phyloP scores from a whole-genome alignment of 2,888 invertebrate genomes.

The Tipula helvola region DNA sequence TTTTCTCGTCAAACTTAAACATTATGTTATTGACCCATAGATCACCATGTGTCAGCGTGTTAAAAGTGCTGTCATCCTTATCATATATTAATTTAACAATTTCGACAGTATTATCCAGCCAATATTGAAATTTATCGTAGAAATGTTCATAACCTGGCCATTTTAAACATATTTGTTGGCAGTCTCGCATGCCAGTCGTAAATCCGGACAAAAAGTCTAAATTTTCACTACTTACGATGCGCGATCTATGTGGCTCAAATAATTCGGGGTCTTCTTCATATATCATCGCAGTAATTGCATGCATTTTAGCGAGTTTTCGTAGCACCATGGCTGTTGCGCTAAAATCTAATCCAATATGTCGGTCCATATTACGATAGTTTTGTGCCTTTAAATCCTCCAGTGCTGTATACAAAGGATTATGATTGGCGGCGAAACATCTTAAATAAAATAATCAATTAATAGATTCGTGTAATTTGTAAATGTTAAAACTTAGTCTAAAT shows the following conservation, averaged over 20 bases:
- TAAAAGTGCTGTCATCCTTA: not conserved
- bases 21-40: constrained; percentile 33
- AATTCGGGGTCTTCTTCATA: not conserved
- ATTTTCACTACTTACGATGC: not conserved
- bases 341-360: not conserved
- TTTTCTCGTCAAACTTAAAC: constrained; percentile 26
- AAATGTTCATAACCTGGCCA: not conserved
- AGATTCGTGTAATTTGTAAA: not conserved
- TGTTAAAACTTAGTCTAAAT: not conserved
- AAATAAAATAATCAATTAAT: not conserved
- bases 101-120: not conserved
- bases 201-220: not conserved
- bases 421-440: not conserved
- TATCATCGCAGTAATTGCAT: not conserved
- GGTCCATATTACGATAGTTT: not conserved
- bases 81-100: not conserved
- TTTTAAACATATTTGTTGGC: not conserved
- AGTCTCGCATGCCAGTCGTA: not conserved
- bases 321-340: not conserved
- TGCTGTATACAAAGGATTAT: not conserved
- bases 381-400: not conserved
- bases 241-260: not conserved
- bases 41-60: constrained; percentile 29
- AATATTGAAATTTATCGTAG: not conserved
- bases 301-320: not conserved